Conservation (phyloP, 1,140 invertebrate genomes). For the Drosophila grimshawi region DNA sequence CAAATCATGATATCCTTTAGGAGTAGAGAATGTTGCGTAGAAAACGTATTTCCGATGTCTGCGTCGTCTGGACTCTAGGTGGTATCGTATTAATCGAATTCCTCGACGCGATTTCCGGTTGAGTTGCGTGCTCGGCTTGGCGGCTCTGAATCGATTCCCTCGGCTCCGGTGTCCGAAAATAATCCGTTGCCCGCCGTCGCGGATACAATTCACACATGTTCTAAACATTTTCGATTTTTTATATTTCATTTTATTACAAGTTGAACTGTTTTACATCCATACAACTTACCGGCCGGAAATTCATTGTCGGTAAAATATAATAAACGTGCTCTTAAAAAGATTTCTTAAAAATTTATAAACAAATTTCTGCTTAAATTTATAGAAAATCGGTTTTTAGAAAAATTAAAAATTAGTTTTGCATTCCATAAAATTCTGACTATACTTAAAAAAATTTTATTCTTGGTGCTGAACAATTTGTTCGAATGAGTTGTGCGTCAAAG, state of each 20-base stretch:
- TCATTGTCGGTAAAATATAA: not conserved
- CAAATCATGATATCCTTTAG: not conserved
- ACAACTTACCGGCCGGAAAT: not conserved
- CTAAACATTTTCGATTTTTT: not conserved
- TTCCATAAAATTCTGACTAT: not conserved
- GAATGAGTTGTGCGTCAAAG: not conserved
- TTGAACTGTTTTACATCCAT: too few relatives aligned
- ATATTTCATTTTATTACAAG: too few relatives aligned
- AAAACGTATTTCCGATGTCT: not conserved
- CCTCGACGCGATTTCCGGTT: not conserved
- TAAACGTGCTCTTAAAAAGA: not conserved
- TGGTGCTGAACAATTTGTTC: not conserved
- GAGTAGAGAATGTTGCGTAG: slow-evolving; percentile 14
- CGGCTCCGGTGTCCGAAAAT: slow-evolving; percentile 10
- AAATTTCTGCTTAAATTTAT: not conserved
- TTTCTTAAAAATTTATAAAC: not conserved
- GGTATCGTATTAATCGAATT: not conserved
- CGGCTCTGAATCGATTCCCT: slow-evolving; percentile 7
- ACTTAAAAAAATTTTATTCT: too few relatives aligned
- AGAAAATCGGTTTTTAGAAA: not conserved
- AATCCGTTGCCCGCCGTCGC: not conserved
- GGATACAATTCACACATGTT: slow-evolving; percentile 19
- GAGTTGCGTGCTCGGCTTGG: slow-evolving; percentile 6
- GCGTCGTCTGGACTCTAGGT: not conserved
- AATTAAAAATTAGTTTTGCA: not conserved